Base-by-base conservation (phyloP, 2,888 invertebrate genomes). In the Brachypalpus laphriformis region DNA sequence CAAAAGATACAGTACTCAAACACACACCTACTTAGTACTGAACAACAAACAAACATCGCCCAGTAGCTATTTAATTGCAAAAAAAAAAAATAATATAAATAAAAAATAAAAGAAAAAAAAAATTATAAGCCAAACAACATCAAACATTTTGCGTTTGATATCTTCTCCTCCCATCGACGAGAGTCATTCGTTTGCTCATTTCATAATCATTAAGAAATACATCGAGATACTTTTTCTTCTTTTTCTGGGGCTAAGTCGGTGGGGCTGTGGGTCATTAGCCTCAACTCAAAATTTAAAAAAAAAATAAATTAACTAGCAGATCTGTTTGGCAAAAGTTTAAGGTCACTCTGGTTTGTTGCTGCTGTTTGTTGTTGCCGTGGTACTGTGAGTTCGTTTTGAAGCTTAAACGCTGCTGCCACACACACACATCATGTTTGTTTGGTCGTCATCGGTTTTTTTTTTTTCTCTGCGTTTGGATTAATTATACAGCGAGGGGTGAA, bases 261-360 rank as follows among this genome's bases (percentile, higher is more conserved):
- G 51, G 28, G 51, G 51, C 51, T 72, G 14, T 74, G 34, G 76
- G 76, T 76, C 76, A 66, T 68, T 68, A 68, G 76, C 76, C 61
- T 51, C 42, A 61, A 51, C 40, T 7, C 22, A 16, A 54, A 22
- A 37, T 14, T 6, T 4, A 49, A 66, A 45, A 14, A 20, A 25
- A 51, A 61, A 22, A 22, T 11, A 77, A 71, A 37, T 45, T n/a
- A 47, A 61, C 45, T 14, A 11, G 54, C 71, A 61, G 59, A 68
- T 72, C 66, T 78, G 72, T 78, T 82, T 78, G 77, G 66, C 66
- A 68, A 78, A 82, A 82, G 78, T 82, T 82, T 82, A 82, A 82
- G 82, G 82, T 78, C 82, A 78, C 47, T 61, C 51, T 22, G n/a
- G n/a, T 31, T 20, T 45, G 45, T 7, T 5, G 54, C 54, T 56